Percentiles rank a stretch among this genome's conserved stretches.
phyloP scores from a whole-genome alignment of 2,797 vertebrate genomes.

The Sebastes glaucus region DNA sequence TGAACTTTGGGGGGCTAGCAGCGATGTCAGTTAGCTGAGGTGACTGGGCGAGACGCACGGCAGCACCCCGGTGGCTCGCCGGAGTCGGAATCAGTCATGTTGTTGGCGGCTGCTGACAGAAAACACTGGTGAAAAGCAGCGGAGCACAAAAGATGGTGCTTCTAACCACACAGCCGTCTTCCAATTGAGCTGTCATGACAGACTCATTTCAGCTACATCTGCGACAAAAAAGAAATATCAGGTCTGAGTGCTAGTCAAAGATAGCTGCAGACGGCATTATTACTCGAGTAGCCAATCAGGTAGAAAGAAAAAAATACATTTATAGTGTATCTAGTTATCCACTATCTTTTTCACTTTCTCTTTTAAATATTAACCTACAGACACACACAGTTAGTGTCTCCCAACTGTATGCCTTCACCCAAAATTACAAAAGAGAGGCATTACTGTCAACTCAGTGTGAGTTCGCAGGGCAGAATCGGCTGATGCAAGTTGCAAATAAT shows the following conservation, averaged over 20 bases:
- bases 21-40: conserved; percentile 40
- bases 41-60: conserved; percentile 47
- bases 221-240: conserved; percentile 19
- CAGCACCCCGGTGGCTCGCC: conserved; percentile 6
- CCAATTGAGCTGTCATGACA: conserved; percentile 51
- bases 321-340: background rate
- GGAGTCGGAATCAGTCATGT: conserved; percentile 47
- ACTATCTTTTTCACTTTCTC: background rate
- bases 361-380: background rate
- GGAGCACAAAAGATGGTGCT: conserved; percentile 50
- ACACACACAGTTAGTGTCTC: background rate
- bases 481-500: conserved; percentile 48
- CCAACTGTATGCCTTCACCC: background rate
- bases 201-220: conserved; percentile 39
- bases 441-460: conserved; percentile 1
- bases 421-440: conserved; percentile 12
- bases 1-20: conserved; percentile 50
- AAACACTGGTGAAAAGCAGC: conserved; percentile 53
- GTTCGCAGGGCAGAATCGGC: conserved; percentile 38
- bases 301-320: conserved; percentile 11
- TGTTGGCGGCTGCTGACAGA: conserved; percentile 51
- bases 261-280: conserved; percentile 21
- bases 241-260: conserved; percentile 8
- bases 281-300: conserved; percentile 21
- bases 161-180: conserved; percentile 55